Conservation (phyloP, 2,888 invertebrate genomes). For the Tipula confusa region DNA sequence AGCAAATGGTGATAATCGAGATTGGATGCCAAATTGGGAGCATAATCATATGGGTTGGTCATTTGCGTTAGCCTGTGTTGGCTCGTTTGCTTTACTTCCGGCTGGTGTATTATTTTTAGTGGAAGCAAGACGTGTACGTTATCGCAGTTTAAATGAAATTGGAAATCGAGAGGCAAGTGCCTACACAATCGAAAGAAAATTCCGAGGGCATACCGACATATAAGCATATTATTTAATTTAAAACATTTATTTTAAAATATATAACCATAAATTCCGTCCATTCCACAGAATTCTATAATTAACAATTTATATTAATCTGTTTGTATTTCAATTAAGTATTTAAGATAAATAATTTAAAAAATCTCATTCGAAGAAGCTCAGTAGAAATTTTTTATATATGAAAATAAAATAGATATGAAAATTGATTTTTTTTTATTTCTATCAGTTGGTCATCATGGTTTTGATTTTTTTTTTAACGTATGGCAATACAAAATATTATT, state of each 20-base stretch:
- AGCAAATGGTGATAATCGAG: slow-evolving; percentile 81
- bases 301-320: background rate
- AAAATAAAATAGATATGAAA: background rate
- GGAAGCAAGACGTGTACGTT: slow-evolving; percentile 74
- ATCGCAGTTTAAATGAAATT: slow-evolving; percentile 66
- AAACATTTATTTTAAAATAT: slow-evolving; percentile 14
- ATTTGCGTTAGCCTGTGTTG: slow-evolving; percentile 78
- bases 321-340: background rate
- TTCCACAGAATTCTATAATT: background rate
- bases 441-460: background rate
- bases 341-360: background rate
- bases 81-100: slow-evolving; percentile 69
- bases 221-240: slow-evolving; percentile 45
- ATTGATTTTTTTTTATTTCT: background rate
- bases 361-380: background rate
- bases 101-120: slow-evolving; percentile 76
- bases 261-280: background rate
- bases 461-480: too few species aligned
- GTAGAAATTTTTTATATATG: background rate
- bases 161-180: slow-evolving; percentile 61
- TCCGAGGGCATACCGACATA: slow-evolving; percentile 67
- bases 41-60: slow-evolving; percentile 95
- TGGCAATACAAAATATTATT: background rate
- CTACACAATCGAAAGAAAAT: slow-evolving; percentile 63
- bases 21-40: slow-evolving; percentile 96